phyloP scores from a whole-genome alignment of 1,140 invertebrate genomes.

The Drosophila sp. region DNA sequence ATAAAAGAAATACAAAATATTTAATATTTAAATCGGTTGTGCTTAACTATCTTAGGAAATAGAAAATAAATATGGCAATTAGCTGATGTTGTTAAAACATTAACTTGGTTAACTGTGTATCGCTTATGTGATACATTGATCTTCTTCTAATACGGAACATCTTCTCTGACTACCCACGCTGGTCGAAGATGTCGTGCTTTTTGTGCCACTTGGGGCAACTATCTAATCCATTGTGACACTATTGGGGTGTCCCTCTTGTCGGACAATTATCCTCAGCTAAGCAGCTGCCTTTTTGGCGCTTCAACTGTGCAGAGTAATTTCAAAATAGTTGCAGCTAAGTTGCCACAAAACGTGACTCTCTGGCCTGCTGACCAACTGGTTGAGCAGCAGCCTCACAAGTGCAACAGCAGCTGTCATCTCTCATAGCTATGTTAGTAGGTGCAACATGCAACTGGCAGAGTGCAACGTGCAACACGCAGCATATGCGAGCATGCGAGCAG shows the following conservation, averaged over 20 bases:
- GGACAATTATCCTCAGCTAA: not conserved
- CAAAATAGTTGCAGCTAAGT: conserved; percentile 5
- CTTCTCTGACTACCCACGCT: conserved; percentile 3
- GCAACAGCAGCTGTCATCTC: conserved; percentile 41
- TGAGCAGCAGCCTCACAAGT: conserved; percentile 66
- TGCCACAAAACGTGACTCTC: conserved; percentile 28
- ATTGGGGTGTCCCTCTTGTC: not conserved
- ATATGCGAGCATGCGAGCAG: conserved; percentile 14
- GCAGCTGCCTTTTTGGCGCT: not conserved
- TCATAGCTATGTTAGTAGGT: conserved; percentile 13
- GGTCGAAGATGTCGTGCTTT: not conserved
- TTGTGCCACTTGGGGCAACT: not conserved
- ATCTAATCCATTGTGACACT: conserved; percentile 7
- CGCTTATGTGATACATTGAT: too few relatives aligned
- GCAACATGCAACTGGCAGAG: conserved; percentile 17
- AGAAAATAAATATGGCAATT: too few relatives aligned
- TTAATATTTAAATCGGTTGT: too few relatives aligned
- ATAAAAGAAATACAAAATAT: too few relatives aligned
- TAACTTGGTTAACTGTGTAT: too few relatives aligned
- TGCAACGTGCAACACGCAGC: conserved; percentile 27
- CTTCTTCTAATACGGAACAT: not conserved
- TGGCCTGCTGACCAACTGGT: conserved; percentile 37
- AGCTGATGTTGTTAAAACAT: too few relatives aligned
- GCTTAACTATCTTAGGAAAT: too few relatives aligned
- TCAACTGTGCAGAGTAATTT: conserved; percentile 1